Conservation (phyloP, 2,797 vertebrate species). For the Pseudochirops corinnae region DNA sequence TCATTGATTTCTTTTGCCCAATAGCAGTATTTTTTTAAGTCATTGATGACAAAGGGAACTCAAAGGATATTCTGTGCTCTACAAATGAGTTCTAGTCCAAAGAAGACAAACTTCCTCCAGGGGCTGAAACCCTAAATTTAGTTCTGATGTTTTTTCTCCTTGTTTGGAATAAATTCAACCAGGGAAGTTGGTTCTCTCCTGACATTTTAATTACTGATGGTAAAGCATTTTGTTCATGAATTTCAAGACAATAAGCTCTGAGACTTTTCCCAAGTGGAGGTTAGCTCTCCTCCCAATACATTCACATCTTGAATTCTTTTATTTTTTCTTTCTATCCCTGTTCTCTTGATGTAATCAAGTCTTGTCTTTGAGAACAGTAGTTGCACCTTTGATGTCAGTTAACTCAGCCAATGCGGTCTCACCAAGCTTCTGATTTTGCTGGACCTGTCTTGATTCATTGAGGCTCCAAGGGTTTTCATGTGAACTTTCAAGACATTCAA, state of each 20-base stretch:
- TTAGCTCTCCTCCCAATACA: neutral
- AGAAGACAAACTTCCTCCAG: conserved; percentile 65
- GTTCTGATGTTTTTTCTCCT: conserved; percentile 54
- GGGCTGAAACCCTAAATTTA: conserved; percentile 60
- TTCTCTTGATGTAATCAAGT: neutral
- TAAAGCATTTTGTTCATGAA: conserved; percentile 60
- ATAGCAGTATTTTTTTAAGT: conserved; percentile 79
- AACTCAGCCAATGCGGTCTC: neutral
- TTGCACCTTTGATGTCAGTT: neutral
- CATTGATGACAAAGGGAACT: conserved; percentile 74
- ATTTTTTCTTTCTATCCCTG: no score
- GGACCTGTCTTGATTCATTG: neutral
- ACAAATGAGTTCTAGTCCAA: conserved; percentile 74
- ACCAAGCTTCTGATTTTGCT: neutral
- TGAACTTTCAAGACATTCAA: conserved; percentile 13
- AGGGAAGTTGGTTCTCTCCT: conserved; percentile 42
- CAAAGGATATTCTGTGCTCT: conserved; percentile 68
- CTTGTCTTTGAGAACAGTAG: conserved; percentile 13
- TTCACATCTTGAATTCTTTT: neutral
- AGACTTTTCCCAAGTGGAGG: conserved; percentile 40
- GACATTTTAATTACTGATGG: conserved; percentile 63
- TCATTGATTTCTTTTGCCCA: conserved; percentile 78
- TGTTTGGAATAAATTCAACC: conserved; percentile 72
- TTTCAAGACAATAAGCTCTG: conserved; percentile 56
- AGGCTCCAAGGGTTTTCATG: neutral